A percentile compares a stretch with the other conserved stretches of the same genome.
Evolutionary conservation across 2,113 vertebrate genomes (phyloP).

Genomic region (Tyto alba): DNA sequence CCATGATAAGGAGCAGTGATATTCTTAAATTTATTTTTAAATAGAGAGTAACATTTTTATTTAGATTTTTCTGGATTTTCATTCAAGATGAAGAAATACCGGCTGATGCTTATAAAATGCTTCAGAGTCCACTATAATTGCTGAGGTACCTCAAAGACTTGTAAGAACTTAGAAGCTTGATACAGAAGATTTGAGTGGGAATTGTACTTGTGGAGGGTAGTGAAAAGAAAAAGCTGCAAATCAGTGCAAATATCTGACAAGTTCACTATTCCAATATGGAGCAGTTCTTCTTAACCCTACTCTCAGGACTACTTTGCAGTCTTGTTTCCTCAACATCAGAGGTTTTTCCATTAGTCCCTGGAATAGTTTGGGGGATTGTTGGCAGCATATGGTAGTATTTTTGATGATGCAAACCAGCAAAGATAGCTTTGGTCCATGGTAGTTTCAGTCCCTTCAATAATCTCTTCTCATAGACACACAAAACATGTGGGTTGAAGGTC

Average conservation of each 20-base stretch:
- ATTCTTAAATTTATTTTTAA: background rate
- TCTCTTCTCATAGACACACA: background rate
- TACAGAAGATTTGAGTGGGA: background rate
- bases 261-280: background rate
- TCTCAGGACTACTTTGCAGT: background rate
- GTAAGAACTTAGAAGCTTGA: background rate
- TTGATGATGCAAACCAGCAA: background rate
- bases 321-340: background rate
- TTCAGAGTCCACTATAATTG: background rate
- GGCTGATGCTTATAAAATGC: background rate
- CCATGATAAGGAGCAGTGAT: fast-evolving
- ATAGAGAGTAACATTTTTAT: background rate
- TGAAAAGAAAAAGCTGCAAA: background rate
- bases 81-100: background rate
- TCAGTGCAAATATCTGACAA: background rate
- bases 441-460: background rate
- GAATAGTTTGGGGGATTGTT: background rate
- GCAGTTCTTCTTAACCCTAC: background rate
- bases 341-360: background rate
- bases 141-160: background rate
- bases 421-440: background rate
- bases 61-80: background rate
- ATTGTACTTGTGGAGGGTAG: background rate
- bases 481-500: background rate
- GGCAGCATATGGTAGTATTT: background rate